A percentile compares a stretch with the other conserved stretches of the same genome.
Conservation (phyloP, 1,140 invertebrate species). For the Drosophila pallidifrons region DNA sequence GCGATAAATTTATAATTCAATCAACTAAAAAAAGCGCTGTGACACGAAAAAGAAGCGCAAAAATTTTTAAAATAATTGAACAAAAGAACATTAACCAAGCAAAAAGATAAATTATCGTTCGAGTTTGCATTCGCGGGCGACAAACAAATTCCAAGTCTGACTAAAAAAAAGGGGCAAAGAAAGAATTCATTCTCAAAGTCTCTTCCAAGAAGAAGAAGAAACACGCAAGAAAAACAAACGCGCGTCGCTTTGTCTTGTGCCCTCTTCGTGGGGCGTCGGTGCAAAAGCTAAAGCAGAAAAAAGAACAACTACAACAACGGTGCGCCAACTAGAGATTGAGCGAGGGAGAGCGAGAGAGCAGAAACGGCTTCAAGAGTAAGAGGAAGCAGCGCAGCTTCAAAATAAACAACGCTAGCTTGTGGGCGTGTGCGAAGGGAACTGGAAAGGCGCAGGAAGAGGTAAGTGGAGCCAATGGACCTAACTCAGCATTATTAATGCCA, state of each 20-base stretch:
- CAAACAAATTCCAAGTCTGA: slow-evolving; percentile 33
- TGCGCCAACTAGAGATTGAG: slow-evolving; percentile 26
- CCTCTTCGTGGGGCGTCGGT: slow-evolving; percentile 28
- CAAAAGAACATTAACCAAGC: slow-evolving; percentile 21
- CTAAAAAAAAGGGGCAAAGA: slow-evolving; percentile 1
- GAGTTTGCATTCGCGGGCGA: slow-evolving; percentile 44
- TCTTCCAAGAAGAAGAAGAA: slow-evolving; percentile 1
- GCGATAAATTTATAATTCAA: slow-evolving; percentile 53
- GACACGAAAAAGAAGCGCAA: slow-evolving; percentile 12
- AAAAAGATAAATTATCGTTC: slow-evolving; percentile 31
- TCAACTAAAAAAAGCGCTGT: slow-evolving; percentile 25
- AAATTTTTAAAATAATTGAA: background rate
- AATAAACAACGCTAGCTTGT: slow-evolving; percentile 13
- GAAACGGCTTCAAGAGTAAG: slow-evolving; percentile 14
- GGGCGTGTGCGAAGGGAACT: slow-evolving; percentile 22
- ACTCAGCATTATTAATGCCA: slow-evolving; percentile 1
- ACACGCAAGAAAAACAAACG: slow-evolving; percentile 31
- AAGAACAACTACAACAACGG: slow-evolving; percentile 15
- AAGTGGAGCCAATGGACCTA: slow-evolving; percentile 34
- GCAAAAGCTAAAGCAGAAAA: background rate
- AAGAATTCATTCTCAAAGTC: slow-evolving; percentile 12
- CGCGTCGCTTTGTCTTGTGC: slow-evolving; percentile 43
- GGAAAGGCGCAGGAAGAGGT: slow-evolving; percentile 63
- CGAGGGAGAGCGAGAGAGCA: slow-evolving; percentile 29
- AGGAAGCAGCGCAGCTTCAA: slow-evolving; percentile 6